These are phyloP conservation scores for Dicerorhinus sumatrensis DNA, from an alignment of 2,113 vertebrate genomes.

Conservation along the genomic window DNA sequence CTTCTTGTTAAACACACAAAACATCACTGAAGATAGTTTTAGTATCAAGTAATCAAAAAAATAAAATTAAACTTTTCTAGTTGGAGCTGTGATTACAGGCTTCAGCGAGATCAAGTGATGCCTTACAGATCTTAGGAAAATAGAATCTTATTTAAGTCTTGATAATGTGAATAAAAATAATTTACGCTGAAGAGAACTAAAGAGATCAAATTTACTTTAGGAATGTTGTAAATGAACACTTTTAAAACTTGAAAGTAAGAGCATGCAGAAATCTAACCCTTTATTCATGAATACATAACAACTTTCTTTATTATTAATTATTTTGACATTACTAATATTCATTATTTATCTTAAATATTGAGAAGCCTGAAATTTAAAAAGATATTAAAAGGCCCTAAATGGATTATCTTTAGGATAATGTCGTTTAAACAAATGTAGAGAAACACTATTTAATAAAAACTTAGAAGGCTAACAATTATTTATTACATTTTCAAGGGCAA, in stretches of 20 bases:
- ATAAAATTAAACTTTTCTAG: background rate
- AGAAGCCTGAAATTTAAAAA: background rate
- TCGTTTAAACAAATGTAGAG: background rate
- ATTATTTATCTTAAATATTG: background rate
- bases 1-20: background rate
- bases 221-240: background rate
- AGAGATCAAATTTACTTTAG: background rate
- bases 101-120: background rate
- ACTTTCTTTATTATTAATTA: background rate
- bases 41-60: background rate
- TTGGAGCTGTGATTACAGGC: background rate
- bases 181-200: background rate
- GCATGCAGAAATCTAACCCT: background rate
- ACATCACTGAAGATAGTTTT: background rate
- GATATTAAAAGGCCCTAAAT: background rate
- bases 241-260: background rate
- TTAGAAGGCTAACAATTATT: background rate
- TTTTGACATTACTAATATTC: background rate
- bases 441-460: background rate
- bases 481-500: background rate
- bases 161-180: background rate
- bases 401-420: background rate
- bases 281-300: background rate
- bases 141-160: background rate
- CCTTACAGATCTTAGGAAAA: background rate